Evolutionary conservation across 2,797 vertebrate genomes (phyloP).

Genomic region (Cossypha heuglini): DNA sequence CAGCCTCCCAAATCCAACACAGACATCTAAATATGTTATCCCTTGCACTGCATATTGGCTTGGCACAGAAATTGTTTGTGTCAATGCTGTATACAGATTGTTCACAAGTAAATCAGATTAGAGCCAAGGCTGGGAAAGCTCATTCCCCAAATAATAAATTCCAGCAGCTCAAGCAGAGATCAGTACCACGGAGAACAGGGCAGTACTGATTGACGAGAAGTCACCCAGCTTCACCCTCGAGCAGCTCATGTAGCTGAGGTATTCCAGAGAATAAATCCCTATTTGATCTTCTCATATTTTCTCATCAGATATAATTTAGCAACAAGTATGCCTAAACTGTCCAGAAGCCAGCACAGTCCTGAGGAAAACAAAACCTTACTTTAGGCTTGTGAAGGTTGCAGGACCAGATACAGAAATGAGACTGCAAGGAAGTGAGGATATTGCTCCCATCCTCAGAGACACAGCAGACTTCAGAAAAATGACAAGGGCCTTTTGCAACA

Average conservation of each 20-base stretch:
- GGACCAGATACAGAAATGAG: neutral
- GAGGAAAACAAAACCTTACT: neutral
- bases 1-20: neutral
- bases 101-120: neutral
- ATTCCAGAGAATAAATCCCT: neutral
- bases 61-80: neutral
- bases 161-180: neutral
- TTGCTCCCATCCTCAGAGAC: neutral
- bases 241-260: neutral
- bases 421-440: neutral
- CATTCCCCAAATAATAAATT: neutral
- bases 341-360: neutral
- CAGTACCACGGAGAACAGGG: neutral
- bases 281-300: neutral
- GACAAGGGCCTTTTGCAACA: neutral
- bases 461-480: neutral
- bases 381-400: neutral
- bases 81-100: neutral
- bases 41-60: neutral
- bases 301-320: neutral
- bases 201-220: neutral
- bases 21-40: neutral
- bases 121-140: neutral
- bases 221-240: neutral
- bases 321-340: neutral